Base-by-base conservation (phyloP, 2,888 invertebrate genomes). In the Diaprepes abbreviatus region DNA sequence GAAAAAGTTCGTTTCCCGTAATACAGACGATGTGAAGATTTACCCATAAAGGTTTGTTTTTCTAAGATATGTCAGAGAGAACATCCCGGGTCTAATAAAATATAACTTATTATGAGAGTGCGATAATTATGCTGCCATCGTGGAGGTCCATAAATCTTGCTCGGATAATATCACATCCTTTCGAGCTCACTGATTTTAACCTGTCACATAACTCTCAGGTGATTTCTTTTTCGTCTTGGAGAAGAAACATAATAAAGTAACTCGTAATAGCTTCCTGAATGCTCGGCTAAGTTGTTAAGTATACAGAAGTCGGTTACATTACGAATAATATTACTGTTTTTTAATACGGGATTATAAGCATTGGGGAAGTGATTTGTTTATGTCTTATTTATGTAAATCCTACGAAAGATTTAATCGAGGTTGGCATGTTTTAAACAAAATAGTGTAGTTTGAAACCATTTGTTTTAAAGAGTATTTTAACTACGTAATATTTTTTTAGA, bases 171-270 rank as follows among this genome's bases (percentile, higher is more conserved):
- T 65, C 70, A 33, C 64, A 60, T 70, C 65, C 52, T 70, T 65
- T 70, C 60, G 35, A 65, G 70, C 52, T 70, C 70, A 65, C 65
- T 69, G 69, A 65, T 65, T 69, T 50, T 59, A 54, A 64, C 69
- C 64, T 65, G 70, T 70, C 70, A 70, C 70, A 70, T 70, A 65
- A 65, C 48, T 70, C 65, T 70, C 65, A 59, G 70, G 65, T 65
- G 70, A 64, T 60, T 70, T 60, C 60, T 70, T 65, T 70, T 57
- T 5, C 52, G 38, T 50, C 54, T 59, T 19, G 38, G 14, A 40
- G 50, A 68, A 57, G 57, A 68, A 63, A 63, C 17, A 45, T 62
- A 68, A 63, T 62, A 68, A 68, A 68, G 63, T 40, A 17, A 17
- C 36, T 12, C 10, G 40, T 28, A 63, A 66, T 28, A 14, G 50